A percentile compares a stretch with the other conserved stretches of the same genome.
Evolutionary conservation across 2,888 invertebrate species (phyloP).

Genomic region (Herminia tarsipennalis): DNA sequence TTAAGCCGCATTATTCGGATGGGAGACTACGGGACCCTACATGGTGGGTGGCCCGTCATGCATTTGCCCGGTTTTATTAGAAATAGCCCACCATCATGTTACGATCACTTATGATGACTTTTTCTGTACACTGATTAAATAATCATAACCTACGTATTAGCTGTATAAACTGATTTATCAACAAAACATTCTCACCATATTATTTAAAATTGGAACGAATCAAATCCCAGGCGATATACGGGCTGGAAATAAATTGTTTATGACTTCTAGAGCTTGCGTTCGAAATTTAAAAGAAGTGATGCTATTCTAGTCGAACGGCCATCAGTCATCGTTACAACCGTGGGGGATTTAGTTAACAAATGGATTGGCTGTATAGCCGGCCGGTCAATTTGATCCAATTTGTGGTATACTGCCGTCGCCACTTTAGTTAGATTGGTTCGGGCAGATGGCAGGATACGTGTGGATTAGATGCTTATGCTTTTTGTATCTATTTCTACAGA

Average conservation of each 20-base stretch:
- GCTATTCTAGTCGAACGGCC: constrained; percentile 23
- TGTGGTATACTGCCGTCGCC: constrained; percentile 54
- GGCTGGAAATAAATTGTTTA: constrained; percentile 12
- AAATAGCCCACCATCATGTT: too few relatives aligned
- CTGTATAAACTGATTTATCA: too few relatives aligned
- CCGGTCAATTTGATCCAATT: constrained; percentile 80
- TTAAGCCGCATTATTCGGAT: too few relatives aligned
- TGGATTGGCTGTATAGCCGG: constrained; percentile 48
- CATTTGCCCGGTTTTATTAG: too few relatives aligned
- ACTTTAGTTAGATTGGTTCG: constrained; percentile 65
- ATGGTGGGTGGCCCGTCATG: too few relatives aligned
- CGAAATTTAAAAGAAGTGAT: constrained; percentile 12
- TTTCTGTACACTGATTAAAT: too few relatives aligned
- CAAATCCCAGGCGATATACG: constrained; percentile 11
- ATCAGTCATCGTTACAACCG: constrained; percentile 66
- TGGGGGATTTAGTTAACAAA: constrained; percentile 56
- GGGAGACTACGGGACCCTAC: too few relatives aligned
- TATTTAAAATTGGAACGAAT: not conserved
- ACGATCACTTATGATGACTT: too few relatives aligned
- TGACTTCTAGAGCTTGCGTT: constrained; percentile 15
- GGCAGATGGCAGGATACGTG: constrained; percentile 65
- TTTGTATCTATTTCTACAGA: constrained; percentile 5
- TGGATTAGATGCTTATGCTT: constrained; percentile 57
- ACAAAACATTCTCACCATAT: not conserved
- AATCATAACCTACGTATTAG: too few relatives aligned